Evolutionary conservation across 92 coral and sea anemone genomes (phyloP), one percentile per base, ranked within the genome.

Genomic region (Palythoa caribaeorum): DNA sequence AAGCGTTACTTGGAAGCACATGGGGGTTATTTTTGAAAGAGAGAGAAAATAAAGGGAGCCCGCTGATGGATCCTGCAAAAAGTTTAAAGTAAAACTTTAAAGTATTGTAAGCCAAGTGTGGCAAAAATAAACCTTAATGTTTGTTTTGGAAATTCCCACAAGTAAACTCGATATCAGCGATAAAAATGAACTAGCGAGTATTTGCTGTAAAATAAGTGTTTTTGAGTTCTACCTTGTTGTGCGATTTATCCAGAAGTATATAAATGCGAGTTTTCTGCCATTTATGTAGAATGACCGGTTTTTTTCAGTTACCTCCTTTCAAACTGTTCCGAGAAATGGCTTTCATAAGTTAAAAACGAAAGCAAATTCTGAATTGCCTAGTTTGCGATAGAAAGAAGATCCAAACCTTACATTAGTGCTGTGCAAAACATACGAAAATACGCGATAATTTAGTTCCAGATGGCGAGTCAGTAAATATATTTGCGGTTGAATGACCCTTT

Each of bases 401-500:
- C 6, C 10, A 68, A 48, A 44, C 47, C 19, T 50, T 44, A 48
- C 21, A 66, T 47, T 48, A 65, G 16, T 14, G 28, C 20, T 68
- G 47, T 17, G 28, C 39, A 9, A 17, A 39, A 38, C 21, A 6
- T 16, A 13, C 4, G 28, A 36, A 11, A 21, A 21, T 19, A 28
- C 50, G 8, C 53, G 68, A 54, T 77, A 35, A 77, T 35, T 76
- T 5, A 37, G 47, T 2, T 76, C 80, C 69, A 77, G 83, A 68
- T 77, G 83, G 83, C 53, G 63, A 77, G 38, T 52, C 83, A 59
- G 83, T 54, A 77, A 21, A 52, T 52, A 53, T 47, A 10, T 55
- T 76, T 54, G 83, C 36, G 20, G 83, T 77, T 77, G 80, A 47
- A 19, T 76, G 55, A 50, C 79, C 36, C 79, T 50, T 76, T n/a